Evolutionary conservation across 2,888 invertebrate genomes (phyloP), one percentile per base, ranked within the genome.

Genomic region (Lasioglossum zephyrum): DNA sequence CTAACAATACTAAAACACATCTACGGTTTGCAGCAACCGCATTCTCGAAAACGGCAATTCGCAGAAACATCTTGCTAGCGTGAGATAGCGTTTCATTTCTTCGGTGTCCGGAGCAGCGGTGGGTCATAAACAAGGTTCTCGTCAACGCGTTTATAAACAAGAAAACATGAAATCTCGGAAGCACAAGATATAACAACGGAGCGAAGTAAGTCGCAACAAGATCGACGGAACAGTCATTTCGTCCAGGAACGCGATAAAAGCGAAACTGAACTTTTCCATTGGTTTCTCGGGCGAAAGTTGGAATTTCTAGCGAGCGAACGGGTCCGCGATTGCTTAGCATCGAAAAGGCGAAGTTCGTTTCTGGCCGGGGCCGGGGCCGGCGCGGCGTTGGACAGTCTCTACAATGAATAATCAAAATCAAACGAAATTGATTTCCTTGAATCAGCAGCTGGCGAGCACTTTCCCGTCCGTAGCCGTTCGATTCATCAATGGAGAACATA

Each of bases 351-450:
- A 66, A 66, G 66, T 66, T 66, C 66, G 22, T 66, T 66, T 36
- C 36, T 31, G 6, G 18, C 1, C 1, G 18, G 18, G 36, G 18
- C 16, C 63, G 31, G 31, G 1, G 31, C 31, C 31, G 31, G 31
- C 31, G 31, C 5, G 18, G 73, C 39, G 11, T n/a, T 4, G 39
- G 9, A 39, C 36, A 0, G 22, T 11, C 5, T 1, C 39, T 22
- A 39, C 70, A 70, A 70, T 70, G 70, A 70, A 70, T 41, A 70
- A 70, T 70, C 70, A n/a, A 70, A 41, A 70, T 70, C 70, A 70
- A 39, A 22, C 70, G 22, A 41, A 69, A 70, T 70, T 70, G 70
- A 70, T 73, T 73, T 31, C 31, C 47, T 47, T 73, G 47, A 73
- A 73, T 73, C 47, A 47, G 47, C 26, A 31, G 18, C 47, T 57